phyloP scores from a whole-genome alignment of 2,113 vertebrate species.

The Phaethornis superciliosus region DNA sequence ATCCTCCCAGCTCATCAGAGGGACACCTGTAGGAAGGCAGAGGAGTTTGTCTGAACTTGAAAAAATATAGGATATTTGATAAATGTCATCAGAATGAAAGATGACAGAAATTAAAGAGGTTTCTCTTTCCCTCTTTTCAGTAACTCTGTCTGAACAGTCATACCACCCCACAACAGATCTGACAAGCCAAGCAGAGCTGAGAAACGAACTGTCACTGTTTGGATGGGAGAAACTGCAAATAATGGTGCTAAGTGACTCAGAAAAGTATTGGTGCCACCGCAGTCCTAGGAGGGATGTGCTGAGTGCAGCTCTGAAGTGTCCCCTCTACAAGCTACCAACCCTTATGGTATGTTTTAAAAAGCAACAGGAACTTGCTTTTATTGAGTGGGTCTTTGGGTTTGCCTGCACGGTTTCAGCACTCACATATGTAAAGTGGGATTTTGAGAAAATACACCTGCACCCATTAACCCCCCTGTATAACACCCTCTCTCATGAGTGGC shows the following conservation, averaged over 20 bases:
- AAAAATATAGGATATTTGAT: slow-evolving; percentile 57
- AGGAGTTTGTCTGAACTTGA: slow-evolving; percentile 14
- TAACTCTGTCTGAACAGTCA: slow-evolving; percentile 31
- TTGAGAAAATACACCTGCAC: not conserved
- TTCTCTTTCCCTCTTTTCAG: slow-evolving; percentile 16
- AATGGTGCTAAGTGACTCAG: not conserved
- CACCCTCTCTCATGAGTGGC: fast-evolving
- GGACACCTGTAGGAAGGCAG: not conserved
- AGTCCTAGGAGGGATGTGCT: not conserved
- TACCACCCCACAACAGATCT: not conserved
- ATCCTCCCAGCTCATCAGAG: slow-evolving; percentile 34
- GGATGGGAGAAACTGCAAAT: slow-evolving; percentile 14
- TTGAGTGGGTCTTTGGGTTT: not conserved
- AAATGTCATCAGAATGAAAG: slow-evolving; percentile 62
- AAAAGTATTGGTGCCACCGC: not conserved
- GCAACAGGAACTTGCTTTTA: not conserved
- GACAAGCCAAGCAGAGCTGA: slow-evolving; percentile 53
- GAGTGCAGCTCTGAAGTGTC: not conserved
- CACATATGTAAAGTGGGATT: not conserved
- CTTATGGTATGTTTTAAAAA: not conserved
- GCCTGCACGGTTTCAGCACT: not conserved
- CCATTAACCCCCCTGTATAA: not conserved
- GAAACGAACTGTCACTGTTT: slow-evolving; percentile 25
- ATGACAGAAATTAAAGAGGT: slow-evolving; percentile 58
- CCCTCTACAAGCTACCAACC: not conserved